Conservation (phyloP, 2,797 vertebrate genomes). For the Oryzias dopingdopingensis region DNA sequence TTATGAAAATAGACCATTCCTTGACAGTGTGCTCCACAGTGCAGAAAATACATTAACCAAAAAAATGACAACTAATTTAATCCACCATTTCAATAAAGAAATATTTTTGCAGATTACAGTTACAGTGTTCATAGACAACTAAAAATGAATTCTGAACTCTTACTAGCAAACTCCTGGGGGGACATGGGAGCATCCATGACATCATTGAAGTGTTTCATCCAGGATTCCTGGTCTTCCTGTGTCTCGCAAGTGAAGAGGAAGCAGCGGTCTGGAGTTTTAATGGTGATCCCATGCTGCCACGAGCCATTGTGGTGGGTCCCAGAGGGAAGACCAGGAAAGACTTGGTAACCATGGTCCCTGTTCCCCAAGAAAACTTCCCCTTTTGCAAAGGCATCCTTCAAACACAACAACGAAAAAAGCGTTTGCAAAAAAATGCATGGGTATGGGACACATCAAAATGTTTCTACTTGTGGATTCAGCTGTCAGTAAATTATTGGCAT, state of each 20-base stretch:
- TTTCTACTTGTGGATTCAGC: too few species aligned
- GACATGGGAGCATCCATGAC: conserved; percentile 82
- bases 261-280: conserved; percentile 84
- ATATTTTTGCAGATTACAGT: too few species aligned
- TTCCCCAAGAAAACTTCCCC: conserved; percentile 89
- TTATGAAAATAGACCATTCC: too few species aligned
- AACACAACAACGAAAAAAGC: not conserved
- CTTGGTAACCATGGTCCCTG: conserved; percentile 79
- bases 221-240: conserved; percentile 83
- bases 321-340: conserved; percentile 71
- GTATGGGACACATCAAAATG: not conserved
- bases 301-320: conserved; percentile 78
- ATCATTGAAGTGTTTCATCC: conserved; percentile 79
- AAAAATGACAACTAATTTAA: too few species aligned
- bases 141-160: conserved; percentile 26
- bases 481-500: too few species aligned
- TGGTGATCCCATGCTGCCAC: conserved; percentile 86
- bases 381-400: conserved; percentile 89
- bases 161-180: conserved; percentile 88
- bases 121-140: not conserved
- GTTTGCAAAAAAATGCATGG: not conserved
- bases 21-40: too few species aligned
- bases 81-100: too few species aligned
- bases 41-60: too few species aligned
- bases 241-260: conserved; percentile 91